Base-by-base conservation (phyloP, 2,113 vertebrate species). In the Uria aalge region DNA sequence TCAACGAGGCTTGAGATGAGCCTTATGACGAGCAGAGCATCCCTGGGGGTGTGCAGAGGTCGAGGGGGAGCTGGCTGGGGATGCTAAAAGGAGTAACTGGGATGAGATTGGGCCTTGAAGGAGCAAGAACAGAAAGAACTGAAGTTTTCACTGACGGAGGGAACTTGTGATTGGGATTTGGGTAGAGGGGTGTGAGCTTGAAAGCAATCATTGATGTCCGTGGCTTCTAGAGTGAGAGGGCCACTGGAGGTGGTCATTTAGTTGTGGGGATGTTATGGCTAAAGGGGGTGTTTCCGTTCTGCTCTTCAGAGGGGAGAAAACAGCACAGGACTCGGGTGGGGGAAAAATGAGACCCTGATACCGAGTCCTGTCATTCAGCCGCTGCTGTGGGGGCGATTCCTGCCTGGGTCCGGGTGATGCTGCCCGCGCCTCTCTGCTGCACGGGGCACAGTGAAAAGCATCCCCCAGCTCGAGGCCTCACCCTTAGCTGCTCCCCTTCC, bases 401-500 rank as follows among this genome's bases (percentile, higher is more conserved):
- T 83, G 27, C 36, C 52, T 41, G 0, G 0, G 23, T 64, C 10
- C 0, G 1, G 8, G 34, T 66, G 4, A 20, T 2, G 2, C 50
- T 73, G 48, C 83, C 62, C 34, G 53, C 4, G 0, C 22, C 22
- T 34, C 15, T 45, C 47, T 83, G 53, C 73, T 62, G 19, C 45
- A 23, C 29, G 43, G 57, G n/a, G 32, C 48, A 73, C 21, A 2
- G 4, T 26, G 14, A 47, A 55, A 78, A 38, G 15, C 45, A 24
- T 67, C 9, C 0, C 16, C 36, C 2, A 1, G 55, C 41, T n/a
- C 2, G 1, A 24, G 23, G 7, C 38, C 19, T 85, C 9, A 9
- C 60, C 29, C 9, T 29, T 30, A 43, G 14, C n/a, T 66, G 17
- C 41, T 85, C 12, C 19, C 23, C 59, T 20, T 93, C 29, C 56